Evolutionary conservation across 1,140 invertebrate genomes (phyloP), one percentile per base, ranked within the genome.

Genomic region (Drosophila neocordata): DNA sequence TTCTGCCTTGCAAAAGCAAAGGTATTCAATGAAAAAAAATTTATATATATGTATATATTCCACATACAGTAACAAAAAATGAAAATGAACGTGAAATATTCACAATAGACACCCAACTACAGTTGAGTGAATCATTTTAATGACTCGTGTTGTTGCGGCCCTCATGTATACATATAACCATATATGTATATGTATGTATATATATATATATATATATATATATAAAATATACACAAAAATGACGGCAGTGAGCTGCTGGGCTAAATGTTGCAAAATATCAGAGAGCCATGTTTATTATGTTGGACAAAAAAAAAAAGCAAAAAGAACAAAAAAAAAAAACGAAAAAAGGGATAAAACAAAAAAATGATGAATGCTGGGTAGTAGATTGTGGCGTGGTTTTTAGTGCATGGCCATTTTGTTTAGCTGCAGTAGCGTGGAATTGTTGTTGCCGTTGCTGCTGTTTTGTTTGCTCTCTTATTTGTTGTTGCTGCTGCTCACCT

Each of bases 71-170:
- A 9, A 48, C 6, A 18, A 18, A 44, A 44, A 15, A 44, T 18
- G 18, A 44, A 22, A 70, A 64, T 53, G 44, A 75, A 58, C 38
- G 41, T 22, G 22, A 55, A 66, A 44, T 64, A 73, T 55, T 51
- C 71, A 67, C 38, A 79, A 71, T 79, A 59, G 55, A 74, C 56
- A 68, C 31, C 61, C 56, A 55, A 61, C 55, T 73, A 77, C 79
- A 77, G 79, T 79, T 77, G 77, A 77, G 69, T 81, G 73, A 77
- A 79, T 81, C 73, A 79, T 79, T 81, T 79, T 81, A 81, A 79
- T 79, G 72, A 79, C 73, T 76, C 65, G 61, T 76, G 64, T 75
- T 79, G 38, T 63, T 79, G 31, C 22, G 22, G 13, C 8, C 12
- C 8, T 15, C 11, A 34, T 62, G 55, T 31, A 66, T 44, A 27